phyloP scores from a whole-genome alignment of 2,888 invertebrate species.

The Plebejus melissa region DNA sequence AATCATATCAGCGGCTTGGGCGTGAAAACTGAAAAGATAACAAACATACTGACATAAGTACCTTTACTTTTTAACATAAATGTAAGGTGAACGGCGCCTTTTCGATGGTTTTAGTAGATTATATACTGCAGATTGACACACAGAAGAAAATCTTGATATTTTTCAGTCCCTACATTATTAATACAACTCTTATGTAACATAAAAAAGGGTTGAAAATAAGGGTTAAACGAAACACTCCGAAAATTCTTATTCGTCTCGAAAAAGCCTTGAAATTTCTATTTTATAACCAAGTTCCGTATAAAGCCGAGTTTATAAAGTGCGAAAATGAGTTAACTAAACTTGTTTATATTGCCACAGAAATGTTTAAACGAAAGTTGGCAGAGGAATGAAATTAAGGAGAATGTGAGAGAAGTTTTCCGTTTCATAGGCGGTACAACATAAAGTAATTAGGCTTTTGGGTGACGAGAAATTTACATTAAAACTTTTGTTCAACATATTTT shows the following conservation, averaged over 20 bases:
- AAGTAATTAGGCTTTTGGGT: conserved; percentile 14
- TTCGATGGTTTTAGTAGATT: too few relatives aligned
- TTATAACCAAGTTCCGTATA: conserved; percentile 55
- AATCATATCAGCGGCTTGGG: too few relatives aligned
- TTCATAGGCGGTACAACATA: conserved; percentile 23
- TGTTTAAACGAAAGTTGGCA: conserved; percentile 65
- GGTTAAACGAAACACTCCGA: background rate
- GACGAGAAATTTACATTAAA: conserved; percentile 23
- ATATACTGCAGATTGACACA: too few relatives aligned
- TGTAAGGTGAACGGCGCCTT: too few relatives aligned
- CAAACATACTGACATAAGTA: too few relatives aligned
- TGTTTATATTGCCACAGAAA: conserved; percentile 62
- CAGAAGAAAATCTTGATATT: too few relatives aligned
- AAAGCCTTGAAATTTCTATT: conserved; percentile 46
- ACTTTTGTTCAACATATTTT: background rate
- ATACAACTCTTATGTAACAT: background rate
- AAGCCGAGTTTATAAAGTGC: conserved; percentile 62
- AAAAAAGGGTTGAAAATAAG: background rate
- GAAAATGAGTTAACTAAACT: conserved; percentile 71
- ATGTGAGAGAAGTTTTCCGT: conserved; percentile 12
- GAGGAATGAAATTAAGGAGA: conserved; percentile 51
- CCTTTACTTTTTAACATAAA: too few relatives aligned
- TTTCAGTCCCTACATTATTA: conserved; percentile 30
- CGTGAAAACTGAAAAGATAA: too few relatives aligned
- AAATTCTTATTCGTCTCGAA: background rate